Conservation (phyloP, 2,113 vertebrate species). For the Myanophis thanlyinensis region DNA sequence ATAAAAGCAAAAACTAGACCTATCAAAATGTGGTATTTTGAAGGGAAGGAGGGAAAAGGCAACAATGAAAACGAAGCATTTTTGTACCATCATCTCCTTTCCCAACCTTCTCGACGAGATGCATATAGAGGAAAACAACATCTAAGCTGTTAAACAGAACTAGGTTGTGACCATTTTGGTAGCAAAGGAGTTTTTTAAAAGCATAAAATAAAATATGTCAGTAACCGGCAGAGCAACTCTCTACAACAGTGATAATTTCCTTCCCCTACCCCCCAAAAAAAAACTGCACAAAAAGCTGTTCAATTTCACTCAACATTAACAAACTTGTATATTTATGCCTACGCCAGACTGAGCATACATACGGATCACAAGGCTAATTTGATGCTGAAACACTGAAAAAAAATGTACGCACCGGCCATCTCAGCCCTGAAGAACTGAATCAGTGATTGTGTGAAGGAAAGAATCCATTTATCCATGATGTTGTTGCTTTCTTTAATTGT, state of each 20-base stretch:
- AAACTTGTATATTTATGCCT: neutral
- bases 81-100: neutral
- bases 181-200: neutral
- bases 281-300: neutral
- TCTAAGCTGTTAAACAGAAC: neutral
- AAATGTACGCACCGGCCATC: constrained; percentile 82
- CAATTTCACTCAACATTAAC: neutral
- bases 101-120: neutral
- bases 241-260: no score
- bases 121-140: neutral
- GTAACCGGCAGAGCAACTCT: neutral
- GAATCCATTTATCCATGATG: constrained; percentile 96
- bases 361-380: neutral
- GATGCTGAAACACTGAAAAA: neutral
- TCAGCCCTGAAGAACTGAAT: constrained; percentile 91
- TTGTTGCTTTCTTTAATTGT: constrained; percentile 81
- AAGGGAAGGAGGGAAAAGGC: neutral
- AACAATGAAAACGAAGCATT: neutral
- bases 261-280: neutral
- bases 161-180: neutral
- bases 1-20: neutral
- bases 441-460: constrained; percentile 95
- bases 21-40: neutral
- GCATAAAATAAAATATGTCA: neutral
- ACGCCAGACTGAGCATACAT: neutral